Conservation (phyloP, 2,888 invertebrate species). For the Phalera bucephala region DNA sequence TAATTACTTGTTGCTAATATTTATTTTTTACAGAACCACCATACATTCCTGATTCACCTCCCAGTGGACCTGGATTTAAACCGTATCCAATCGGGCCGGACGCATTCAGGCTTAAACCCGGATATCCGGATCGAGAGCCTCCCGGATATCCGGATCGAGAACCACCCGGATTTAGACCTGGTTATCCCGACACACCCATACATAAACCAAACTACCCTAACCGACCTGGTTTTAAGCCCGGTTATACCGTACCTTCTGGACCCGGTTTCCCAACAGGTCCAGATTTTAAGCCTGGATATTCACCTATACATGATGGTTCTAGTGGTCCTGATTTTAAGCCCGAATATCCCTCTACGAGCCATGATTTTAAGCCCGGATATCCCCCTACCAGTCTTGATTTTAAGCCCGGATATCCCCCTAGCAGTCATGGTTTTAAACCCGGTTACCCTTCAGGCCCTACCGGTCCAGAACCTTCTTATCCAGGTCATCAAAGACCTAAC, state of each 20-base stretch:
- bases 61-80: slow-evolving; percentile 37
- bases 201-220: slow-evolving; percentile 7
- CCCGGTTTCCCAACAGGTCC: slow-evolving; percentile 5
- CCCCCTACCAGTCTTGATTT: too few species aligned
- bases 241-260: neutral
- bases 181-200: slow-evolving; percentile 5
- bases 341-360: slow-evolving; percentile 18
- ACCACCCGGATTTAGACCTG: slow-evolving; percentile 6
- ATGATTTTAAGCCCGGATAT: too few species aligned
- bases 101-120: slow-evolving; percentile 17
- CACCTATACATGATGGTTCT: neutral
- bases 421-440: too few species aligned
- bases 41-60: slow-evolving; percentile 47
- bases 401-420: too few species aligned
- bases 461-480: too few species aligned
- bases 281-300: slow-evolving; percentile 18
- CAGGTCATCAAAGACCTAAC: too few species aligned
- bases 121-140: slow-evolving; percentile 11
- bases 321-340: slow-evolving; percentile 22
- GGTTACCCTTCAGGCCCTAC: too few species aligned
- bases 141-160: slow-evolving; percentile 11
- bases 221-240: slow-evolving; percentile 11
- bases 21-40: slow-evolving; percentile 42
- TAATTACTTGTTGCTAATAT: too few species aligned
- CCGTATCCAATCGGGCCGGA: slow-evolving; percentile 20